Percentiles rank a stretch among this genome's conserved stretches.
phyloP scores from a whole-genome alignment of 2,113 vertebrate species.

The Paraplagusia blochii region DNA sequence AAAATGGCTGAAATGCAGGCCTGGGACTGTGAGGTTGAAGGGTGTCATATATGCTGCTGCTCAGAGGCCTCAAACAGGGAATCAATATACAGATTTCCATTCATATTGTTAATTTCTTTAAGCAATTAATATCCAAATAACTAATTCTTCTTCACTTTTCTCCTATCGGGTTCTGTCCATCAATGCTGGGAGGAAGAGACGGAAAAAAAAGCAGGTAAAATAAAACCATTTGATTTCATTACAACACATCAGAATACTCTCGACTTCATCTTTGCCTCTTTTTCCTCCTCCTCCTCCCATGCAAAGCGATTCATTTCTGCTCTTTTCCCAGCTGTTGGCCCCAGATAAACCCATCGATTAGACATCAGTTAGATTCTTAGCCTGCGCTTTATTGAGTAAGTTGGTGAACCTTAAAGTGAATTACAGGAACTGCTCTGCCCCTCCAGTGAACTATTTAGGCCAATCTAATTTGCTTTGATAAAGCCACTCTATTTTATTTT shows the following conservation, averaged over 20 bases:
- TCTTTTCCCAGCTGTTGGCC: slow-evolving; percentile 45
- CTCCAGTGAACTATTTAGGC: slow-evolving; percentile 68
- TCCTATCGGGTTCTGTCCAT: no score
- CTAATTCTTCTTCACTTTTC: no score
- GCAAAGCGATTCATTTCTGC: slow-evolving; percentile 53
- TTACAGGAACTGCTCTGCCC: slow-evolving; percentile 67
- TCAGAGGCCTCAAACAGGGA: slow-evolving; percentile 23
- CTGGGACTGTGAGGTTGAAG: slow-evolving; percentile 38
- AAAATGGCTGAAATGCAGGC: slow-evolving; percentile 47
- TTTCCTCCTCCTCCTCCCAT: slow-evolving; percentile 39
- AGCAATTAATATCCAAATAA: no score
- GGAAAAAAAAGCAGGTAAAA: slow-evolving; percentile 6
- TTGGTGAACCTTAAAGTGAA: slow-evolving; percentile 72
- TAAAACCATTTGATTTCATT: slow-evolving; percentile 32
- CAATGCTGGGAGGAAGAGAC: no score
- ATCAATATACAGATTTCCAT: background rate
- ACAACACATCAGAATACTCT: slow-evolving; percentile 9
- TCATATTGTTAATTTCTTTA: background rate
- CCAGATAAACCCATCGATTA: slow-evolving; percentile 67
- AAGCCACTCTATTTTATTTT: slow-evolving; percentile 68
- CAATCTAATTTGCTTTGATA: slow-evolving; percentile 69
- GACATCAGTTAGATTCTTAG: slow-evolving; percentile 64
- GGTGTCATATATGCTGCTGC: slow-evolving; percentile 37
- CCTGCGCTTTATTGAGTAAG: slow-evolving; percentile 67
- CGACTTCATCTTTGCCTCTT: slow-evolving; percentile 29